Base-by-base conservation (phyloP, 2,888 invertebrate genomes). In the Phortica okadai region DNA sequence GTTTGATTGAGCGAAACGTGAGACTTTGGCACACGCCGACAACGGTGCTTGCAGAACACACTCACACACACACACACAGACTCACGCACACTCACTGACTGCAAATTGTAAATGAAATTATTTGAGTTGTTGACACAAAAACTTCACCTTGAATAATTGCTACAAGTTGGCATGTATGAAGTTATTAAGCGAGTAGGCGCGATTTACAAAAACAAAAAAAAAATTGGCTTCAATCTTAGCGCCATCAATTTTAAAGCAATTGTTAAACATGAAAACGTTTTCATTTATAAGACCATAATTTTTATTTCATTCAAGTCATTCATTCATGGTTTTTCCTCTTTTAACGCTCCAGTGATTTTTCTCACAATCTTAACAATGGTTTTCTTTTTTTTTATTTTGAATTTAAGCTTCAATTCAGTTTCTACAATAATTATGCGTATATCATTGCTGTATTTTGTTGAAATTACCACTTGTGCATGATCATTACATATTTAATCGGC, bases 101-200 rank as follows among this genome's bases (percentile, higher is more conserved):
- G 62, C 25, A 62, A 72, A 56, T 2, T 33, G 54, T 16, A 54
- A 67, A 33, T 33, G 56, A 54, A 25, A 10, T 72, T 72, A 25
- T 56, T 41, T 14, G n/a, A 42, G 67, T 21, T 67, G 44, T n/a
- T 72, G 70, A 72, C 70, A 72, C 54, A 56, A 56, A 72, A 72
- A 72, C 56, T 72, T 56, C 56, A 72, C 70, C 54, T 56, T 56
- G 70, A 72, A n/a, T 72, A 42, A 41, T 21, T 66, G 66, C 10
- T 41, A 14, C 14, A 42, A 66, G 42, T 66, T 42, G 14, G 50
- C 50, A 50, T 50, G 10, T 50, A 50, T 45, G 45, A 45, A 45
- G 45, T 45, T 45, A 45, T 50, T 50, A 6, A 50, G 50, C 14
- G 50, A 50, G 50, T 50, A 50, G 50, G 50, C 8, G 50, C 50